phyloP scores from a whole-genome alignment of 1,140 invertebrate species.

The Cotesia chilonis region DNA sequence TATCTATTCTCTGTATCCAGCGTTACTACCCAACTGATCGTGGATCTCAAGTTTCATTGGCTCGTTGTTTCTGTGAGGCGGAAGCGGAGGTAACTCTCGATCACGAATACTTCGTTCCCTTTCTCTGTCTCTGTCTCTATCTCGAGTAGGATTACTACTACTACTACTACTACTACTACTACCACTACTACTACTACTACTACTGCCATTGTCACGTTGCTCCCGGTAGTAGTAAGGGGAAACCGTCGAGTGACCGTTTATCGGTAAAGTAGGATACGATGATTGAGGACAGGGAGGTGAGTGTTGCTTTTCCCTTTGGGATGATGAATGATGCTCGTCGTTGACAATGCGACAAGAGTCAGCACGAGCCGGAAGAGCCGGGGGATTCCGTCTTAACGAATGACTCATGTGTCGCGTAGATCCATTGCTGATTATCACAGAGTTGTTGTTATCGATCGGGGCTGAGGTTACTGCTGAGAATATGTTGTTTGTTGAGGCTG shows the following conservation, averaged over 20 bases:
- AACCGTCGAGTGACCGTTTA: slow-evolving; percentile 47
- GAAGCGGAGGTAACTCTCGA: slow-evolving; percentile 28
- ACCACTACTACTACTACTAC: slow-evolving; percentile 18
- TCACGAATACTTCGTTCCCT: slow-evolving; percentile 9
- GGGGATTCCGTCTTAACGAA: slow-evolving; percentile 43
- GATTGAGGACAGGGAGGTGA: slow-evolving; percentile 50
- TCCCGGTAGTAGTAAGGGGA: slow-evolving; percentile 45
- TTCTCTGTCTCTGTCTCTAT: no score
- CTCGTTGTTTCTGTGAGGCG: slow-evolving; percentile 31
- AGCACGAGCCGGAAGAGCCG: slow-evolving; percentile 35
- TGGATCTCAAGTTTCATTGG: slow-evolving; percentile 48
- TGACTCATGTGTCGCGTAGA: slow-evolving; percentile 44
- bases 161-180: slow-evolving; percentile 16
- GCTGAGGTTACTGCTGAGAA: neutral
- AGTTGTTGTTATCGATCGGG: slow-evolving; percentile 8
- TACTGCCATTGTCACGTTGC: slow-evolving; percentile 32
- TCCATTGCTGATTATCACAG: slow-evolving; percentile 1
- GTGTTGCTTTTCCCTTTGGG: slow-evolving; percentile 42
- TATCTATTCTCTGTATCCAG: slow-evolving; percentile 49
- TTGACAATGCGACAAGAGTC: slow-evolving; percentile 43
- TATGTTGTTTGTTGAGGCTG: neutral
- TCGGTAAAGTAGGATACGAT: slow-evolving; percentile 53
- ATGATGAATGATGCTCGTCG: slow-evolving; percentile 44
- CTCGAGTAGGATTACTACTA: neutral
- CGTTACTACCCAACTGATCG: slow-evolving; percentile 46